Percentiles rank a stretch among this genome's conserved stretches.
phyloP scores from a whole-genome alignment of 2,113 vertebrate species.

The Oncorhynchus nerka region DNA sequence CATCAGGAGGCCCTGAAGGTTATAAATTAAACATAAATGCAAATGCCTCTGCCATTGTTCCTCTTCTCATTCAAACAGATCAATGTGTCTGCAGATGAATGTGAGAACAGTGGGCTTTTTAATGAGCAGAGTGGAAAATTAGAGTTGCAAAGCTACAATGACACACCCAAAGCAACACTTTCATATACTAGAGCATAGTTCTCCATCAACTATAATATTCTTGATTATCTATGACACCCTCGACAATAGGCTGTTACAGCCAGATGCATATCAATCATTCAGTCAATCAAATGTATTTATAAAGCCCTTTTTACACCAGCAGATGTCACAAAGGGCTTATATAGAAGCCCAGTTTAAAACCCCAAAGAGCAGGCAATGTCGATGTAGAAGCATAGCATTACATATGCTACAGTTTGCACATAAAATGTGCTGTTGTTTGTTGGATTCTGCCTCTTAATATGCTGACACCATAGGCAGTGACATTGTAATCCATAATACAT shows the following conservation, averaged over 20 bases:
- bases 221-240: too few relatives aligned
- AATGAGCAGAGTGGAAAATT: slow-evolving; percentile 73
- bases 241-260: not conserved
- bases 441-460: too few relatives aligned
- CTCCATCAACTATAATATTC: not conserved
- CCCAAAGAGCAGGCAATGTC: too few relatives aligned
- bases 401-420: too few relatives aligned
- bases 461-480: not conserved
- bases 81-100: slow-evolving; percentile 78
- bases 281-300: too few relatives aligned
- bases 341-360: too few relatives aligned
- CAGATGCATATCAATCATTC: not conserved
- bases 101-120: slow-evolving; percentile 75
- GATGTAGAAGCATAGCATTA: too few relatives aligned
- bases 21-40: slow-evolving; percentile 85
- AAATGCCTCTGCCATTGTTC: slow-evolving; percentile 78
- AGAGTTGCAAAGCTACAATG: slow-evolving; percentile 69
- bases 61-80: slow-evolving; percentile 74
- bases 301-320: too few relatives aligned
- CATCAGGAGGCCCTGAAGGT: slow-evolving; percentile 78
- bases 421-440: too few relatives aligned
- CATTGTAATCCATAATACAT: not conserved
- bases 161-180: slow-evolving; percentile 63
- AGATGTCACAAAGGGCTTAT: too few relatives aligned
- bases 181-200: slow-evolving; percentile 53